Conservation (phyloP, 2,797 vertebrate species). For the Phrynocephalus forsythii region DNA sequence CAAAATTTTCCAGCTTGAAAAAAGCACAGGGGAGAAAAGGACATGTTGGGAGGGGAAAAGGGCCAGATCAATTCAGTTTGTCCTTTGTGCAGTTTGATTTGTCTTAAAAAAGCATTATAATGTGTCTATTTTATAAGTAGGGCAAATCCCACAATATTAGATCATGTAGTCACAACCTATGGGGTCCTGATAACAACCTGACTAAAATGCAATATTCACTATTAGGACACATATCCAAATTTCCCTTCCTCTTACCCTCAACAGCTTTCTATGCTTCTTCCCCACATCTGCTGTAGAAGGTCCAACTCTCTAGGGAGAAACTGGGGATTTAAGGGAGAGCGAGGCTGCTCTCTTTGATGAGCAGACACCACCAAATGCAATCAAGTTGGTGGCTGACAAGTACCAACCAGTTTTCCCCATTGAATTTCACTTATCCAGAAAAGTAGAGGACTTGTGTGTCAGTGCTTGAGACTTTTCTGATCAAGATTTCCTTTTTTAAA, state of each 20-base stretch:
- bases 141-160: no score
- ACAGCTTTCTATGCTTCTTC: not conserved
- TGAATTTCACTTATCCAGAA: not conserved
- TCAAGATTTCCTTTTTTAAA: not conserved
- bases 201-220: not conserved
- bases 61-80: no score
- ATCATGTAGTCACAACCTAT: no score
- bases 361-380: not conserved
- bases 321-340: not conserved
- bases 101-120: no score
- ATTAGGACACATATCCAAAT: not conserved
- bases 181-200: not conserved
- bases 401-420: not conserved
- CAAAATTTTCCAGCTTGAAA: no score
- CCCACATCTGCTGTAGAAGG: not conserved
- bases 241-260: not conserved
- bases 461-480: not conserved
- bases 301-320: not conserved
- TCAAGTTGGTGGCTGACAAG: not conserved
- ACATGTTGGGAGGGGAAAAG: no score
- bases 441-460: not conserved
- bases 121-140: no score
- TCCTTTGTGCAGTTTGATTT: no score
- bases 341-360: not conserved
- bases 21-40: no score